These are phyloP conservation scores for Thunnus albacares DNA, from an alignment of 2,797 vertebrate genomes.

Conservation along the genomic window DNA sequence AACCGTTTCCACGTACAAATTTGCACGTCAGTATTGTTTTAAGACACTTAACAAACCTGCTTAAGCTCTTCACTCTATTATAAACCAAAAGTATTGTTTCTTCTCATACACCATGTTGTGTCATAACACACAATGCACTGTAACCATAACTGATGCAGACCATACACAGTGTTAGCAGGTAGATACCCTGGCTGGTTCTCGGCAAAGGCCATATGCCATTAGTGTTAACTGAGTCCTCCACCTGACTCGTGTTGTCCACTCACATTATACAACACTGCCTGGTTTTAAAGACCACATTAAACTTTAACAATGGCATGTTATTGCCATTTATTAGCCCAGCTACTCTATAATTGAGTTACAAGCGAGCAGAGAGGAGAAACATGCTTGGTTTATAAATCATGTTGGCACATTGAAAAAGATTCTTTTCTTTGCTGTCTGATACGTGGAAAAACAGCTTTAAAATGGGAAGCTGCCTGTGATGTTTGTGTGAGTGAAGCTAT, in stretches of 20 bases:
- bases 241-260: conserved; percentile 50
- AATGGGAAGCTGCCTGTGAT: conserved; percentile 32
- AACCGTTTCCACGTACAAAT: too few species aligned
- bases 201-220: conserved; percentile 32
- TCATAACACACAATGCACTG: neutral
- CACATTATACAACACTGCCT: conserved; percentile 40
- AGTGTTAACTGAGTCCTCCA: conserved; percentile 37
- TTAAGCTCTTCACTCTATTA: neutral
- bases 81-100: neutral
- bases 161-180: neutral
- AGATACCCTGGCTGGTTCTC: conserved; percentile 53
- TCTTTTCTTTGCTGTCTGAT: conserved; percentile 37
- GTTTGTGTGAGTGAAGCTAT: conserved; percentile 41
- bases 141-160: neutral
- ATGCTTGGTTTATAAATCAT: conserved; percentile 69
- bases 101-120: neutral
- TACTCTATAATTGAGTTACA: conserved; percentile 75
- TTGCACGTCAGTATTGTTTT: too few species aligned
- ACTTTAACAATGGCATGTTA: conserved; percentile 78
- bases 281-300: conserved; percentile 72
- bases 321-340: conserved; percentile 73
- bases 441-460: conserved; percentile 21
- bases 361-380: conserved; percentile 62
- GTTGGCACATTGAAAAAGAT: conserved; percentile 50
- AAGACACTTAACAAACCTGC: too few species aligned